Base-by-base conservation (phyloP, 2,113 vertebrate species). In the Crotalus viridis region DNA sequence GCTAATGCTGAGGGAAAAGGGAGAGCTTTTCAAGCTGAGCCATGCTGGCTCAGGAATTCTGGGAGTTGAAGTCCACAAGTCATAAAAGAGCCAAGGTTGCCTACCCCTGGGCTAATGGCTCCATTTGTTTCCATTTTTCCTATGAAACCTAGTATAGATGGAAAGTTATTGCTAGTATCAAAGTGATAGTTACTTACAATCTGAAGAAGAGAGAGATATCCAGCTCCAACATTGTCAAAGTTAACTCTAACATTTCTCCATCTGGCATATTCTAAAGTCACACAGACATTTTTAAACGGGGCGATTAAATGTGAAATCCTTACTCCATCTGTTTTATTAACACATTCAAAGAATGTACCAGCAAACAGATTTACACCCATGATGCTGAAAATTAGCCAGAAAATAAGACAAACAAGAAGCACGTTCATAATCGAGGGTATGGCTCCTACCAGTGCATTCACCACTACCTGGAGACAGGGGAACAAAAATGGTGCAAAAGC, bases 341-440 rank as follows among this genome's bases (percentile, higher is more conserved):
- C 26, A 96, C 99, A 99, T 89, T 88, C 57, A 93, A 97, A 96
- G 97, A 98, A 99, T 93, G 98, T 99, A 43, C 99, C 99, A 61
- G 99, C 99, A 97, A 99, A 99, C 89, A 99, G 94, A 97, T 99
- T 99, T 90, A 99, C 99, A 69, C 99, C 99, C 99, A 99, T 99
- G 94, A 99, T 99, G 95, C 99, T 99, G 98, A 99, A 99, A 97
- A 99, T 99, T 51, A 99, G 98, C 99, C 99, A 99, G 98, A 99
- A 99, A 95, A 99, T 99, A 92, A 99, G 99, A 96, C 99, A 99
- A 26, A 99, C 99, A 92, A 99, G 98, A 91, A 99, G 98, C 93
- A 99, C 99, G 2, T 99, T 99, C 98, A 99, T 98, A 96, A 99
- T 99, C 92, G 99, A 99, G 61, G 99, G 99, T 96, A 99, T 99